Base-by-base conservation (phyloP, 2,888 invertebrate species). In the Oscheius sp. region DNA sequence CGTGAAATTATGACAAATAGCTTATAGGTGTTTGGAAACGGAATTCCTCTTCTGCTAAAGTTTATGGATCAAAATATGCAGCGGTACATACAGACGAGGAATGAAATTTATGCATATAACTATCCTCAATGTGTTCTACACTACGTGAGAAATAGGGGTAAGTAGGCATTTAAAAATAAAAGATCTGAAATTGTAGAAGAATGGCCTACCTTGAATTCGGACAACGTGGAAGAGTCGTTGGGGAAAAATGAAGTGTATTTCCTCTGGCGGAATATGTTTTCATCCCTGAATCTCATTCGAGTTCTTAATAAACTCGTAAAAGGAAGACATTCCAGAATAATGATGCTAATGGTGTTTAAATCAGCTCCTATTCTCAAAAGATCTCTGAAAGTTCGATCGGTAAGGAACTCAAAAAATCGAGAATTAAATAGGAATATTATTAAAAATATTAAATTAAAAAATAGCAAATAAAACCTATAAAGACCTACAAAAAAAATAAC, bases 11-110 rank as follows among this genome's bases (percentile, higher is more conserved):
- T 66, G 41, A 22, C 65, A 66, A 95, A n/a, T n/a, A n/a, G n/a
- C n/a, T n/a, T n/a, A n/a, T n/a, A n/a, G n/a, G n/a, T 98, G 9
- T 97, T 97, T 88, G 97, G 97, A 69, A 98, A 98, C 87, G 98
- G 97, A 86, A 95, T 99, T 87, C 98, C 98, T 0, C 89, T 98
- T 72, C 94, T 98, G 22, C 89, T 99, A 64, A 98, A 98, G 87
- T 98, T 98, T 89, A 94, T 99, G 87, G 99, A 98, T 88, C 71
- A 75, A 68, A 75, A 77, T 51, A 73, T 75, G 36, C 72, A 50
- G 50, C 59, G 75, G 36, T 68, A 74, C 17, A 93, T 97, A 70
- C 93, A 93, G 85, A 93, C 95, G 47, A 95, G 94, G 87, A 95
- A 96, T 88, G 86, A 86, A 72, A 72, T 86, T 38, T 86, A 86